Evolutionary conservation across 1,140 invertebrate genomes (phyloP), one percentile per base, ranked within the genome.

Genomic region (Stegodyphus dumicola): DNA sequence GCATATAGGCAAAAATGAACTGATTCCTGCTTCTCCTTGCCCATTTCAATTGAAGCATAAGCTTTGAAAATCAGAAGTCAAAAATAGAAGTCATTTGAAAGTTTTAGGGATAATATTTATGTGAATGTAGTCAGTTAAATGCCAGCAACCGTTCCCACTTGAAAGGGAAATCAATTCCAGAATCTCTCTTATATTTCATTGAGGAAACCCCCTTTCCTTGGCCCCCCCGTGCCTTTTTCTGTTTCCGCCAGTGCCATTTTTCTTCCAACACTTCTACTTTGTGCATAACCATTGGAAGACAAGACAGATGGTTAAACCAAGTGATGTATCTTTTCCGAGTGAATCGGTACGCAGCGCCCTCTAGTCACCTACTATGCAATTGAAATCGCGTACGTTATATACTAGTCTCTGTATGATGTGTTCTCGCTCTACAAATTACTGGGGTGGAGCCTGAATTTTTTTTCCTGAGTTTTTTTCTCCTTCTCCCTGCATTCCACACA

Each of bases 261-360:
- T 83, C 80, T 83, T 75, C 80, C 71, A 83, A 83, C 80, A 75
- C 71, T 83, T 83, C 70, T 53, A 83, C 71, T 33, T 83, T 17
- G 70, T 66, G 80, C 70, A 83, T 75, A 75, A 80, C 78, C 51
- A 73, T 15, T 80, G 78, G 18, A 53, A 75, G 49, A 75, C 81
- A 85, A 85, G 81, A 85, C 73, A 66, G 81, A 85, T 85, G 81
- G 81, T 85, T 69, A 77, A 85, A 70, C 53, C 74, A 56, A 54
- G 74, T 85, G 81, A 85, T 85, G 81, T 85, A 85, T 85, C 81
- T 66, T 85, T 78, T 81, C 64, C 73, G 17, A 17, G 18, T 56
- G 51, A 53, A 48, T 9, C 60, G 51, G 49, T n/a, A 53, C 60
- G 65, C 33, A 64, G 81, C 81, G 81, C 81, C 81, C 64, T 65